Base-by-base conservation (phyloP, 2,113 vertebrate species). In the Bubo scandiacus region DNA sequence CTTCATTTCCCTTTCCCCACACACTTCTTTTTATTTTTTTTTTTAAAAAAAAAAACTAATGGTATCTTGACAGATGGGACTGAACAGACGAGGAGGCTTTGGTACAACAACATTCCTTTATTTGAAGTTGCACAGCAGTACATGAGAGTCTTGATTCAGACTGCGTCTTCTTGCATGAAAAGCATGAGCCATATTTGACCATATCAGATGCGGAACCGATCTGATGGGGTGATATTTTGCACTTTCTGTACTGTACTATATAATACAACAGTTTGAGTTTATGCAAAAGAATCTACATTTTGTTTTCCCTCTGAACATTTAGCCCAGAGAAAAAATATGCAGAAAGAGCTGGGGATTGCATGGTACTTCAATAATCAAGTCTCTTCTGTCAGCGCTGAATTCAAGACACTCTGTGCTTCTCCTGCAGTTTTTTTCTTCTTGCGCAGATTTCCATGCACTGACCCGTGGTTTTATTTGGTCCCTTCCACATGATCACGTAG, bases 1-100 rank as follows among this genome's bases (percentile, higher is more conserved):
- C 77, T 97, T 98, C 95, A 59, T 96, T 95, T 92, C 85, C 85
- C 77, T 72, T 95, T 95, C 91, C 88, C 86, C 38, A 75, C 10
- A 11, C 4, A 3, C 30, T 83, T 98, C 86, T 97, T 97, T 97
- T 88, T 96, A 71, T 98, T 88, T 19, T 25, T 36, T 19, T 27
- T 38, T 43, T 29, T 58, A n/a, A n/a, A n/a, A n/a, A 29, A 52
- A 30, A 58, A 45, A 38, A 21, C 45, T 96, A 95, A 91, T 11
- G 38, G 49, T 91, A 88, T 97, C 86, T 96, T 86, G 92, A 97
- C 96, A 97, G 95, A 96, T 79, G 84, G 97, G 96, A 96, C 47
- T 84, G 84, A 98, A 91, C 91, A 97, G 97, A 97, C 72, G 51
- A 97, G 97, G 97, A 97, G 96, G 97, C 86, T 91, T 88, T 74